A percentile compares a stretch with the other conserved stretches of the same genome.
These are phyloP conservation scores for Neodon shergylaensis DNA, from an alignment of 2,113 vertebrate species.

Conservation along the genomic window DNA sequence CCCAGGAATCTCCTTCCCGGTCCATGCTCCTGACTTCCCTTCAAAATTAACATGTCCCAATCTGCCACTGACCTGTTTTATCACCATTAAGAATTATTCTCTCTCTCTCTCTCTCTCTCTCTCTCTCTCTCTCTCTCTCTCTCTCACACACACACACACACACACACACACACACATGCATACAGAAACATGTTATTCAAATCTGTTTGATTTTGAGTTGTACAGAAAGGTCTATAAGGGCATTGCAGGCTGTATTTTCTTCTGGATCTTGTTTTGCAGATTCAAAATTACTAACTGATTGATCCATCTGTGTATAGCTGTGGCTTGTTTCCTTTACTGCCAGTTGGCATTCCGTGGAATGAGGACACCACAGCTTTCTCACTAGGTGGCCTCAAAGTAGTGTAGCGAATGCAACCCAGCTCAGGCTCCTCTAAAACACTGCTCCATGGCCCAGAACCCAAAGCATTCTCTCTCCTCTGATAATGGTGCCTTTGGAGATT, in stretches of 20 bases:
- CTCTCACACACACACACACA: too few relatives aligned
- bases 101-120: too few relatives aligned
- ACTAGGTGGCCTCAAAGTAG: background rate
- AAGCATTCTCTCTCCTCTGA: background rate
- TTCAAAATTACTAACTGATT: background rate
- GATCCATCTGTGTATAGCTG: background rate
- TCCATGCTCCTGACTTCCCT: background rate
- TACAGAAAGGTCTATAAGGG: background rate
- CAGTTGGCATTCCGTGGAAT: background rate
- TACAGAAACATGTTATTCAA: too few relatives aligned
- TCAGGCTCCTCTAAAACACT: background rate
- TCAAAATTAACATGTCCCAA: background rate
- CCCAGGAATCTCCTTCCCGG: background rate
- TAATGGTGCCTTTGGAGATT: background rate
- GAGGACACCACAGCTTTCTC: background rate
- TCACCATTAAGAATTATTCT: background rate
- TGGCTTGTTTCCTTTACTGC: background rate
- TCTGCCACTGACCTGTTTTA: background rate
- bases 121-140: too few relatives aligned
- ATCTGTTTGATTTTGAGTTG: background rate
- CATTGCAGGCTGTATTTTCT: background rate
- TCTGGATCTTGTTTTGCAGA: background rate
- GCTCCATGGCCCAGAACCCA: background rate
- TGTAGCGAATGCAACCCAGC: background rate
- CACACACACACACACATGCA: too few relatives aligned